Evolutionary conservation across 1,140 invertebrate species (phyloP), one percentile per base, ranked within the genome.

Genomic region (Laodelphax striatellus): DNA sequence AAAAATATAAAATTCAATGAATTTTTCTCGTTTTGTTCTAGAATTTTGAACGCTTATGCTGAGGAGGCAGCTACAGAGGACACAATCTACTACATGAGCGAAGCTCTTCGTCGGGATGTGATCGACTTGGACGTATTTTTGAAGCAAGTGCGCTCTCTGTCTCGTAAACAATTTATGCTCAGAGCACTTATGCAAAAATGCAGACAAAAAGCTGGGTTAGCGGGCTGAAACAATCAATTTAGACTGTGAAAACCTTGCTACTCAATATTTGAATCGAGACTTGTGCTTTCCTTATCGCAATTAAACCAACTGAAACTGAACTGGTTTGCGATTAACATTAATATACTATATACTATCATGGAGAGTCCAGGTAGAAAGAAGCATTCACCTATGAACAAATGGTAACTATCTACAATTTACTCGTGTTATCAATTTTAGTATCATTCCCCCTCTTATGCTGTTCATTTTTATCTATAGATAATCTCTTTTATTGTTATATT

Each of bases 31-130:
- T 38, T 38, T 38, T 9, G 4, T 38, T 38, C 9, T 38, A 92
- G 89, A 71, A 84, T 99, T 70, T 74, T 99, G 31, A 93, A 92
- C 77, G 85, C 93, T 34, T 99, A 93, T 82, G 93, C 94, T 54
- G 94, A 98, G 76, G 97, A 99, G 77, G 92, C 95, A 66, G 94
- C 97, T 11, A 87, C 92, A 53, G 96, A 98, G 79, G 97, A 99
- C 81, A 90, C 94, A 55, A 97, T 99, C 68, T 99, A 98, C 74
- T 97, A 95, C 73, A 84, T 99, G 70, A 94, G 93, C n/a, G 94
- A 98, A 77, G 96, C 92, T 21, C 74, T 99, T 55, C 79, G 94
- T 63, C 87, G 88, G 67, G 88, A 90, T 58, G 90, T 95, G 4
- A 93, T 99, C 70, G 94, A 97, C 76, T 74, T 98, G 66, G 95